These are phyloP conservation scores for Hippocampus guttulatus DNA, from an alignment of 2,113 vertebrate species.

Conservation along the genomic window DNA sequence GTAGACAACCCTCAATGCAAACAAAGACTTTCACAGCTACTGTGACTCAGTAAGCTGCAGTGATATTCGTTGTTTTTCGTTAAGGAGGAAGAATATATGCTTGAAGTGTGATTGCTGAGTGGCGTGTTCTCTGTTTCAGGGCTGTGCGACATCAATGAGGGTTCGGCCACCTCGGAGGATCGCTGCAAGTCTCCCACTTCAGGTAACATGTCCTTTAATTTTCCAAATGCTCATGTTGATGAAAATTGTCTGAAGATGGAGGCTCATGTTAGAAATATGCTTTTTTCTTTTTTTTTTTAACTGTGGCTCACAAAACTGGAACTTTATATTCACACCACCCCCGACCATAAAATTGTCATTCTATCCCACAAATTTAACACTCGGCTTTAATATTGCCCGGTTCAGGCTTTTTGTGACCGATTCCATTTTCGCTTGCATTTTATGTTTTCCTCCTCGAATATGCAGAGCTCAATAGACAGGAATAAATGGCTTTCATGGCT, in stretches of 20 bases:
- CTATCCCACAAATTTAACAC: not conserved
- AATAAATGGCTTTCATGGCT: slow-evolving; percentile 25
- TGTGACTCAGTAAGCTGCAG: no score
- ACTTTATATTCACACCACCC: not conserved
- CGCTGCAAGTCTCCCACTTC: slow-evolving; percentile 98
- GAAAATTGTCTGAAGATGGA: not conserved
- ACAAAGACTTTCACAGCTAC: no score
- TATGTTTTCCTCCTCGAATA: slow-evolving; percentile 13
- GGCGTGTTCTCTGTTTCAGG: slow-evolving; percentile 68
- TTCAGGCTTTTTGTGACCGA: slow-evolving; percentile 5
- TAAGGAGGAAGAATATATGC: not conserved
- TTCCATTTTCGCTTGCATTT: slow-evolving; percentile 13
- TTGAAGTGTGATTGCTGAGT: not conserved
- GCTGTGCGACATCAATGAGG: slow-evolving; percentile 94
- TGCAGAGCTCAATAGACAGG: slow-evolving; percentile 25
- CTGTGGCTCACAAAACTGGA: slow-evolving; percentile 30
- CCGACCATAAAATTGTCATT: slow-evolving; percentile 25
- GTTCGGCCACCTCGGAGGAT: slow-evolving; percentile 86
- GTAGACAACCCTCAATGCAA: no score
- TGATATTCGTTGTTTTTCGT: not conserved
- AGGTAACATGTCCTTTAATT: slow-evolving; percentile 75
- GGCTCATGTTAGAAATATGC: slow-evolving; percentile 24
- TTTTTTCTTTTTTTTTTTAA: slow-evolving; percentile 22
- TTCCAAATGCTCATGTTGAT: not conserved
- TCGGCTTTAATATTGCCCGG: slow-evolving; percentile 16